Evolutionary conservation across 2,113 vertebrate species (phyloP).

Genomic region (Bettongia penicillata): DNA sequence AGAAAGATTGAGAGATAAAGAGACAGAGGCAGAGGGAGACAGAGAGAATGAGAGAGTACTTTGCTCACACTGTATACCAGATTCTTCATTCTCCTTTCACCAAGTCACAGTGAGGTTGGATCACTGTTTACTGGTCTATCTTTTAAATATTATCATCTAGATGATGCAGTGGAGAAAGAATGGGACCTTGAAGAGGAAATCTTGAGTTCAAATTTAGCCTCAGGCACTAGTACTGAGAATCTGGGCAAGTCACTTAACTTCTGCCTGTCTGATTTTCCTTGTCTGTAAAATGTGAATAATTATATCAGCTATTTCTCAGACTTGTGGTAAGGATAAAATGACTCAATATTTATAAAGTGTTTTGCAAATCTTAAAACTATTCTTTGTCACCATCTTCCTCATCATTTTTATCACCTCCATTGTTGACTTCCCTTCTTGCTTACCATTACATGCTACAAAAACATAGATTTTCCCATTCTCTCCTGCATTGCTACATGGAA

Average conservation of each 20-base stretch:
- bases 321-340: background rate
- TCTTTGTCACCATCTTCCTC: background rate
- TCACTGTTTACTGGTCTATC: background rate
- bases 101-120: background rate
- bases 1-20: background rate
- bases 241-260: background rate
- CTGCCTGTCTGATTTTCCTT: background rate
- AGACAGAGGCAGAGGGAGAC: background rate
- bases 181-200: background rate
- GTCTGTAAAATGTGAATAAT: background rate
- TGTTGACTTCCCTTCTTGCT: background rate
- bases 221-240: background rate
- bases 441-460: background rate
- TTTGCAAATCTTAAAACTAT: background rate
- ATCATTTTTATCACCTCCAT: background rate
- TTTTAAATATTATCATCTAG: background rate
- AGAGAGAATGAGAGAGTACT: background rate
- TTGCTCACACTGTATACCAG: background rate
- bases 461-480: background rate
- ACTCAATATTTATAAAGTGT: background rate
- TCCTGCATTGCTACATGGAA: background rate
- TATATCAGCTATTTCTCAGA: background rate
- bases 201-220: background rate
- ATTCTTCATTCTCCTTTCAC: background rate
- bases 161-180: background rate